These are phyloP conservation scores for Scolopax mira DNA, from an alignment of 2,113 vertebrate species.

Conservation along the genomic window DNA sequence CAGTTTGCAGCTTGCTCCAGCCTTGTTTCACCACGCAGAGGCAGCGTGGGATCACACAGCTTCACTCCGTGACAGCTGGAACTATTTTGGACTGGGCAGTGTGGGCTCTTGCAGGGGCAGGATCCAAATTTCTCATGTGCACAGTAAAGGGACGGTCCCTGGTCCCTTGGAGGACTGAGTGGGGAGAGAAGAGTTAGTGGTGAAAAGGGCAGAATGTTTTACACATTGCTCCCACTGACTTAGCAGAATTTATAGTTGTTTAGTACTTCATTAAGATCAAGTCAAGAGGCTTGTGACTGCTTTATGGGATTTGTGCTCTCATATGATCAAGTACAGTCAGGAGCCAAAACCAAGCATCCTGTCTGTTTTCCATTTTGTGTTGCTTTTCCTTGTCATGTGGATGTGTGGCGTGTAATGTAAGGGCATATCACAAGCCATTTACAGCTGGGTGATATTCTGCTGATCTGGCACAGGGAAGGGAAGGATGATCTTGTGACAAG, in stretches of 20 bases:
- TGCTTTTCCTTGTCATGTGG: not conserved
- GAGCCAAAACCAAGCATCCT: not conserved
- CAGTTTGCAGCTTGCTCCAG: not conserved
- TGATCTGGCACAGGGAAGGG: not conserved
- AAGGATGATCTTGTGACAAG: not conserved
- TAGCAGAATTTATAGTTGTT: not conserved
- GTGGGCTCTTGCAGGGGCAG: not conserved
- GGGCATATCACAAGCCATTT: not conserved
- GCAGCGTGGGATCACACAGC: not conserved
- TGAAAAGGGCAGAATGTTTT: not conserved
- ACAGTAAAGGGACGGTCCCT: not conserved
- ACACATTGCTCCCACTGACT: not conserved
- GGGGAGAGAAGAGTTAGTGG: not conserved
- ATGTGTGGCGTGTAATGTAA: not conserved
- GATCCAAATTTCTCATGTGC: not conserved
- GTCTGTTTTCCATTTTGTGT: not conserved
- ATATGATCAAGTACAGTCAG: not conserved
- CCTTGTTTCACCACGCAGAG: not conserved
- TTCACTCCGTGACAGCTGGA: not conserved
- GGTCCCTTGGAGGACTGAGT: not conserved
- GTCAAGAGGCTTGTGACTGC: not conserved
- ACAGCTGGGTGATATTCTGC: not conserved
- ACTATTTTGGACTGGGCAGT: too few species aligned
- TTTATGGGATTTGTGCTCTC: not conserved
- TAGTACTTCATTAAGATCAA: not conserved